Conservation (phyloP, 2,797 vertebrate species). For the Periophthalmus magnuspinnatus region DNA sequence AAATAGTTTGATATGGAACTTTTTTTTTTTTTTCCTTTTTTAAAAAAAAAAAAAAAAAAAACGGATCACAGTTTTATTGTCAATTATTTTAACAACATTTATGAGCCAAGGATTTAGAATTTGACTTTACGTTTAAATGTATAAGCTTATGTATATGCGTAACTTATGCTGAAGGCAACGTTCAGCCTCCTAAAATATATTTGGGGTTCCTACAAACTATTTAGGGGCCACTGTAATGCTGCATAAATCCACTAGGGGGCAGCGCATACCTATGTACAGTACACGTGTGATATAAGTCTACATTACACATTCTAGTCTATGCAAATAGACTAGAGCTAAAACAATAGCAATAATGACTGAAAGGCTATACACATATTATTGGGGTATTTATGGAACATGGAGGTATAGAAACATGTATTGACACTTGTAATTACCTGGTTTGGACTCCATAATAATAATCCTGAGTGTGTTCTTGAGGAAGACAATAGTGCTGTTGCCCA, state of each 20-base stretch:
- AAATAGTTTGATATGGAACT: neutral
- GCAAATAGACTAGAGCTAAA: neutral
- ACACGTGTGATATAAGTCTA: no score
- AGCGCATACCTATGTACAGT: conserved; percentile 14
- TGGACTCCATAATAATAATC: neutral
- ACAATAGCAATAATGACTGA: neutral
- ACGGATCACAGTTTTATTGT: neutral
- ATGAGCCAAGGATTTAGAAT: neutral
- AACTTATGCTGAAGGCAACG: neutral
- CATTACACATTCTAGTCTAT: no score
- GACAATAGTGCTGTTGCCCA: conserved; percentile 33
- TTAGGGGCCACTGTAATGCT: conserved; percentile 29
- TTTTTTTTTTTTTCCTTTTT: neutral
- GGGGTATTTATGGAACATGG: conserved; percentile 16
- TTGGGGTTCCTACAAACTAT: neutral
- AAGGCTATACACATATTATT: neutral
- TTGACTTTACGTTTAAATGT: no score
- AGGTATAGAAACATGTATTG: conserved; percentile 20
- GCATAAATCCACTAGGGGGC: conserved; percentile 42
- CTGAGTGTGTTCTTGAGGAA: conserved; percentile 31
- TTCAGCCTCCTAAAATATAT: neutral
- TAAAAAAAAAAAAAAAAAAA: no score
- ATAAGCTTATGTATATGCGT: no score
- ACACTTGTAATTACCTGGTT: neutral
- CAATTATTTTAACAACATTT: neutral